Conservation (phyloP, 2,888 invertebrate genomes). For the Rotaria macrura region DNA sequence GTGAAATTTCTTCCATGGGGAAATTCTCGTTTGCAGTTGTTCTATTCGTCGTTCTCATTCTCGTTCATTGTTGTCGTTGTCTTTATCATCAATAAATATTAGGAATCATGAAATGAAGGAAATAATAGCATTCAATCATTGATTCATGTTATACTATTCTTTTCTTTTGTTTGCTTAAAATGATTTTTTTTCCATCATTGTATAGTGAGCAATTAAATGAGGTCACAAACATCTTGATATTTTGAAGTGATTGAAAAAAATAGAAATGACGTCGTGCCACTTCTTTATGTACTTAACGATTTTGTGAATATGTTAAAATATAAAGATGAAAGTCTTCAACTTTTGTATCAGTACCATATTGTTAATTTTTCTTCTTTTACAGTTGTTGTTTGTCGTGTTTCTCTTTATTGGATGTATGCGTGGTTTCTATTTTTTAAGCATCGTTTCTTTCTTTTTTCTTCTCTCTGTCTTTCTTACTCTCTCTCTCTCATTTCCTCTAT, state of each 20-base stretch:
- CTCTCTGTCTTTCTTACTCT: no score
- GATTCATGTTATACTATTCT: background rate
- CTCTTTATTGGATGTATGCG: background rate
- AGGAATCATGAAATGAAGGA: background rate
- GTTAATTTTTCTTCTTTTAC: background rate
- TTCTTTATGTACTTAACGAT: background rate
- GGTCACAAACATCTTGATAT: background rate
- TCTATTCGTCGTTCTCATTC: background rate
- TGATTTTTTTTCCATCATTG: background rate
- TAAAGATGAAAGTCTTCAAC: background rate
- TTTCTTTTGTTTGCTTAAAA: background rate
- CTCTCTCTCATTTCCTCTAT: background rate
- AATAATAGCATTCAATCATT: background rate
- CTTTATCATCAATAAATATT: background rate
- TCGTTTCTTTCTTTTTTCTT: background rate
- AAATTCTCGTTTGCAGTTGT: background rate
- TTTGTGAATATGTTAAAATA: background rate
- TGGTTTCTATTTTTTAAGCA: background rate
- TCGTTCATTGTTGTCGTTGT: background rate
- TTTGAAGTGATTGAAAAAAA: background rate
- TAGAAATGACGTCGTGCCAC: background rate
- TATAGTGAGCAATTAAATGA: background rate
- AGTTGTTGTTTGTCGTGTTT: background rate
- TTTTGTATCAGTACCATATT: background rate
- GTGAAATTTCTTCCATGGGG: background rate